phyloP scores from a whole-genome alignment of 2,113 vertebrate genomes.

The Varanus komodoensis region DNA sequence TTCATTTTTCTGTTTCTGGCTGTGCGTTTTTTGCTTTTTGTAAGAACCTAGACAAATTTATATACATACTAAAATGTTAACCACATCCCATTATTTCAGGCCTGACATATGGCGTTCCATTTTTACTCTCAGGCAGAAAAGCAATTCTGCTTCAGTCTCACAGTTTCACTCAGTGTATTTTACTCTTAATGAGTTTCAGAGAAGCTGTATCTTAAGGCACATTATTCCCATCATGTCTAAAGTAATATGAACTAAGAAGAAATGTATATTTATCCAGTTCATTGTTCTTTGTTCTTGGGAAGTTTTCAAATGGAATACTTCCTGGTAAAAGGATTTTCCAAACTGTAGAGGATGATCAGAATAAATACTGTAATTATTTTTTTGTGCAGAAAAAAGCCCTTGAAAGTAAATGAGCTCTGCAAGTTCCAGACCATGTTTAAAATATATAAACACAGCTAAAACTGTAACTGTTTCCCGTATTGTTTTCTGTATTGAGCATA shows the following conservation, averaged over 20 bases:
- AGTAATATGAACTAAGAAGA: conserved; percentile 60
- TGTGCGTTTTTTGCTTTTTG: conserved; percentile 15
- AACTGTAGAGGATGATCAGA: conserved; percentile 15
- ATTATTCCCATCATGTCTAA: conserved; percentile 56
- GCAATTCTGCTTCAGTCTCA: conserved; percentile 52
- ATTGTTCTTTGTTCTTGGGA: conserved; percentile 37
- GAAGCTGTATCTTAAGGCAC: conserved; percentile 49
- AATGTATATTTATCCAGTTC: conserved; percentile 46
- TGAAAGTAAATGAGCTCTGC: conserved; percentile 43
- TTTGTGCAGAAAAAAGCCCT: background rate
- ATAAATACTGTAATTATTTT: conserved; percentile 26
- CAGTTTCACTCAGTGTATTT: conserved; percentile 57
- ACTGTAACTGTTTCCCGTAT: background rate
- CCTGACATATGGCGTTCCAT: conserved; percentile 48
- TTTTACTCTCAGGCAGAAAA: conserved; percentile 55
- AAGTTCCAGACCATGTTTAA: conserved; percentile 37
- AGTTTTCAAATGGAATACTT: conserved; percentile 39
- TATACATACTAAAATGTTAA: conserved; percentile 30
- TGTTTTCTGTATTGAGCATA: background rate
- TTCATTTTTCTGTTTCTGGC: background rate
- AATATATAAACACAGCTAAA: conserved; percentile 40
- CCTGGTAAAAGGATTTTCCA: conserved; percentile 32
- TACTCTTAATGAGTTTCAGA: conserved; percentile 65
- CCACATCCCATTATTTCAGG: conserved; percentile 52
- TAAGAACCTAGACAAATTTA: background rate